Base-by-base conservation (phyloP, 2,888 invertebrate genomes). In the Callimorpha dominula region DNA sequence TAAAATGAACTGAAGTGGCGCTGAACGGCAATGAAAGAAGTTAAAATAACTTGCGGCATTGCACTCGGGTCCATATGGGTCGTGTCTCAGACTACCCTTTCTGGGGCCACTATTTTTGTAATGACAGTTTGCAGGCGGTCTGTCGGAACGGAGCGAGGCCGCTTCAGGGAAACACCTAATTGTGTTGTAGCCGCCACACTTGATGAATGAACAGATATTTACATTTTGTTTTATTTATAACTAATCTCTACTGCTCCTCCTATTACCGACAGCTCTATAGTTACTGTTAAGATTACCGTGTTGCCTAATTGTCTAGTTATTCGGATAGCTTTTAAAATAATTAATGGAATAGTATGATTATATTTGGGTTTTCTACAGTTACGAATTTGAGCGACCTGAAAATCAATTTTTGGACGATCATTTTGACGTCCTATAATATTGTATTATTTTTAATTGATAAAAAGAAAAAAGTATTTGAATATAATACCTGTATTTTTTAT, bases 61-160 rank as follows among this genome's bases (percentile, higher is more conserved):
- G 81, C 84, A 87, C 83, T 84, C 86, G 84, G 83, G 90, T 90
- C 95, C 95, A 95, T 94, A 94, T 94, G 95, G 92, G 88, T 88
- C 89, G 77, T 90, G 92, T 95, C 94, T 89, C 88, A 83, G 89
- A 87, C 93, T 93, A 95, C 95, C 95, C 95, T 95, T 95, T 95
- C 94, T 91, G 93, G 88, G 91, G 88, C 92, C 93, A 94, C 94
- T 95, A 95, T 95, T 95, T 95, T 93, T 90, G 93, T 94, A 94
- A 92, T 94, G 95, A 95, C 94, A 93, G 93, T 93, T 89, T 82
- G 92, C 95, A 95, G 94, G 94, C 94, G 94, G 94, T 85, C 83
- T 82, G 75, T 71, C 71, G 83, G 50, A 54, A 52, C 63, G 68
- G 20, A 66, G 64, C 75, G 70, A 50, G 63, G 70, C 68, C 81